A percentile compares a stretch with the other conserved stretches of the same genome.
Conservation (phyloP, 2,113 vertebrate species). For the Cephalopholis sonnerati region DNA sequence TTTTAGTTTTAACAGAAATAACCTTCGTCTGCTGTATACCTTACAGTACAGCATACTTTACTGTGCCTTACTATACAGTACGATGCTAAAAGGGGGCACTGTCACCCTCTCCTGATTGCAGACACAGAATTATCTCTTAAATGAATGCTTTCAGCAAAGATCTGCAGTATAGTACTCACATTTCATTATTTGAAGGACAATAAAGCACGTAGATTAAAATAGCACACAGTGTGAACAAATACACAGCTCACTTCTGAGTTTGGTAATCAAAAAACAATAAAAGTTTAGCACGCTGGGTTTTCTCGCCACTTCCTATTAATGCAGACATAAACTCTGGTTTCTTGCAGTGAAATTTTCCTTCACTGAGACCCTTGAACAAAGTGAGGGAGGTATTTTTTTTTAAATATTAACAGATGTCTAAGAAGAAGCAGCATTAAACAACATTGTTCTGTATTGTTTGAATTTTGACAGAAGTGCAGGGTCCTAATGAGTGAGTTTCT, state of each 20-base stretch:
- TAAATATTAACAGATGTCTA: slow-evolving; percentile 16
- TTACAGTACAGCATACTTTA: slow-evolving; percentile 34
- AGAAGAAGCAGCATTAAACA: slow-evolving; percentile 13
- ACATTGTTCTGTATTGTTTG: slow-evolving; percentile 12
- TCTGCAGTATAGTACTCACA: slow-evolving; percentile 47
- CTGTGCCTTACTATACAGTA: slow-evolving; percentile 14
- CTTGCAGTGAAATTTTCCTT: slow-evolving; percentile 10
- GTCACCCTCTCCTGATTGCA: slow-evolving; percentile 47
- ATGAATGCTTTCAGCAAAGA: slow-evolving; percentile 68
- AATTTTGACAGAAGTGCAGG: not conserved
- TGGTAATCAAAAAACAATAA: slow-evolving; percentile 64
- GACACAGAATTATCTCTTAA: slow-evolving; percentile 48
- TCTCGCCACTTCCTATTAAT: slow-evolving; percentile 43
- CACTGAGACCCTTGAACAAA: slow-evolving; percentile 42
- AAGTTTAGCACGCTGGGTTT: slow-evolving; percentile 48
- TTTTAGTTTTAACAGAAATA: slow-evolving; percentile 45
- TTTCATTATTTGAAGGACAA: slow-evolving; percentile 66
- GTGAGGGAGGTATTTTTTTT: slow-evolving; percentile 2
- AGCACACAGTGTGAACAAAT: slow-evolving; percentile 49
- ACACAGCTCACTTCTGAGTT: slow-evolving; percentile 28
- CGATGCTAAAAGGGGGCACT: slow-evolving; percentile 18
- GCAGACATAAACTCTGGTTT: slow-evolving; percentile 29
- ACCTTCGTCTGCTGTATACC: slow-evolving; percentile 28
- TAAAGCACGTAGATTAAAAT: slow-evolving; percentile 61
- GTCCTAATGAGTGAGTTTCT: slow-evolving; percentile 12